These are phyloP conservation scores for Chaetoderma sp. DNA, from an alignment of 2,888 invertebrate species.

Conservation along the genomic window DNA sequence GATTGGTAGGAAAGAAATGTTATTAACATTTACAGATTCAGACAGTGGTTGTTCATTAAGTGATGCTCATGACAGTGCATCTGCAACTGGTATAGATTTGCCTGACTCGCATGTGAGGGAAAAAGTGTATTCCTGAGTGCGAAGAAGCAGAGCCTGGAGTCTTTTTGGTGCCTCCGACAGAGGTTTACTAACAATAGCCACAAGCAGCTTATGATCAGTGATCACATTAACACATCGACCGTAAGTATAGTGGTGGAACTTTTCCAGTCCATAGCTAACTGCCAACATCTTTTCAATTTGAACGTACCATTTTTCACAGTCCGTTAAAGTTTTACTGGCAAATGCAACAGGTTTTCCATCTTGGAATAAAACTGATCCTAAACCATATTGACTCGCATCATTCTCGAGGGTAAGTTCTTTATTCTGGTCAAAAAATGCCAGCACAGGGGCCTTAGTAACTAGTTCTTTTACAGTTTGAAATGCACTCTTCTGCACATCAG, in stretches of 20 bases:
- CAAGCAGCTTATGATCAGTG: constrained; percentile 33
- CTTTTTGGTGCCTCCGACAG: constrained; percentile 28
- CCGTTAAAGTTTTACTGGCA: constrained; percentile 22
- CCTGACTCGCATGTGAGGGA: constrained; percentile 27
- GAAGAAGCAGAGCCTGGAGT: constrained; percentile 30
- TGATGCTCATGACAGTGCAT: constrained; percentile 32
- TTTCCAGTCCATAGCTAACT: background rate
- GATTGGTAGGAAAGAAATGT: constrained; percentile 8
- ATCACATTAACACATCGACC: constrained; percentile 17
- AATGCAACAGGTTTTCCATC: constrained; percentile 33
- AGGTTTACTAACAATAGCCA: constrained; percentile 31
- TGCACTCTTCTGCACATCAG: constrained; percentile 29
- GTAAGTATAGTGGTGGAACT: constrained; percentile 32
- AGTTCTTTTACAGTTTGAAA: constrained; percentile 34
- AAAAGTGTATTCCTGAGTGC: constrained; percentile 30
- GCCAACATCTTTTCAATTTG: constrained; percentile 40
- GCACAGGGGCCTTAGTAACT: constrained; percentile 26
- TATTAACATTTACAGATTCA: constrained; percentile 4
- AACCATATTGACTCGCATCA: constrained; percentile 40
- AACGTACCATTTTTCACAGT: constrained; percentile 30
- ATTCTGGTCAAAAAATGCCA: constrained; percentile 28
- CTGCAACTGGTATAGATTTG: constrained; percentile 28
- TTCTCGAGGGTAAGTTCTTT: constrained; percentile 27
- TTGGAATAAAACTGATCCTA: constrained; percentile 36
- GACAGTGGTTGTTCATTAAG: constrained; percentile 1